Conservation (phyloP, 1,140 invertebrate genomes). For the Pseudomyrmex flavicornis region DNA sequence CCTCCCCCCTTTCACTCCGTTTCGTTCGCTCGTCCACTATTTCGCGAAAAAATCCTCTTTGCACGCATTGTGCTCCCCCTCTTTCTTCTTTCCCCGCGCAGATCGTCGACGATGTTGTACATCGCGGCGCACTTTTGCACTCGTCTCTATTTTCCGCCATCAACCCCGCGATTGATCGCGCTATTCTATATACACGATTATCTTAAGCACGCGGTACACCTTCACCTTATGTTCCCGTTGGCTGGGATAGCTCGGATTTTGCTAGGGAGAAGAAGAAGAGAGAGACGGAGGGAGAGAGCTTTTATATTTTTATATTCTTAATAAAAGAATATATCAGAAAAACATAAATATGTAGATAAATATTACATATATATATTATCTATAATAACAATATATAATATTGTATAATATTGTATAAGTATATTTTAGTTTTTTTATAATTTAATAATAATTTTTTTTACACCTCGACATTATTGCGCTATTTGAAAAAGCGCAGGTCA, state of each 20-base stretch:
- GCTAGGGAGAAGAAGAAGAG: neutral
- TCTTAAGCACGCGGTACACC: neutral
- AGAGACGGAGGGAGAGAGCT: neutral
- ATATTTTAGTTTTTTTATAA: conserved; percentile 1
- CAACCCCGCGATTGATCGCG: conserved; percentile 36
- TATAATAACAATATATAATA: neutral
- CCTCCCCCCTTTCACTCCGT: conserved; percentile 23
- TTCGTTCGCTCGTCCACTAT: no score
- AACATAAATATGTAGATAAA: neutral
- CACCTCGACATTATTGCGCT: neutral
- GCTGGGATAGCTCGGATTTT: conserved; percentile 2
- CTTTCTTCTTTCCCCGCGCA: no score
- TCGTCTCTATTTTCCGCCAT: conserved; percentile 39
- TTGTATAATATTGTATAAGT: neutral
- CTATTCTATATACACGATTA: neutral
- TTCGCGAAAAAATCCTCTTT: conserved; percentile 62
- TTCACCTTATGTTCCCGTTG: conserved; percentile 11
- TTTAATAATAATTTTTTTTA: neutral
- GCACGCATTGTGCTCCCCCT: conserved; percentile 47
- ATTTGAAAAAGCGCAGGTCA: neutral
- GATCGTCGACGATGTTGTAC: conserved; percentile 40
- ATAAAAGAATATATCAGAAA: no score
- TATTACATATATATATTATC: neutral
- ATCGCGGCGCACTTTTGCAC: conserved; percentile 54
- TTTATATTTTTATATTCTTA: neutral